These are phyloP conservation scores for Eulemur albifrons DNA, from an alignment of 2,797 vertebrate species.

Conservation along the genomic window DNA sequence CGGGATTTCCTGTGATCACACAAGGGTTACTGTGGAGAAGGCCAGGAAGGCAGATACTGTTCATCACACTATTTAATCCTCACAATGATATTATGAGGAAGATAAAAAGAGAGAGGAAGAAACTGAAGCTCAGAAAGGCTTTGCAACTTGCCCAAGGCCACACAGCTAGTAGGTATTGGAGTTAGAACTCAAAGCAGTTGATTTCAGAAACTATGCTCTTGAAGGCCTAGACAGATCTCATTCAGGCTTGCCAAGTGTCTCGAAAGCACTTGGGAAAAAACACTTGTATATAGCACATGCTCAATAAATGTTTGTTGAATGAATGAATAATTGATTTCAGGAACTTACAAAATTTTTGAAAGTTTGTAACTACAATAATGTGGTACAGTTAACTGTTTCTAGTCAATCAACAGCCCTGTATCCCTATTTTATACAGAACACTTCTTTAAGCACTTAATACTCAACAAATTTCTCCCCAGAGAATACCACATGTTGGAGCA, in stretches of 20 bases:
- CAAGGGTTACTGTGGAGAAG: not conserved
- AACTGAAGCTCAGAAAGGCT: not conserved
- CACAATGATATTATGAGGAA: not conserved
- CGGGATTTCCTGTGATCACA: not conserved
- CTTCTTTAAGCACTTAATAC: not conserved
- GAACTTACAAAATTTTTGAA: not conserved
- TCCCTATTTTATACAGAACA: not conserved
- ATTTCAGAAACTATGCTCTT: not conserved
- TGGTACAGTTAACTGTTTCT: not conserved
- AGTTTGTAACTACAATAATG: not conserved
- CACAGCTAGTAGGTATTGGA: not conserved
- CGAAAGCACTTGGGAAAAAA: not conserved
- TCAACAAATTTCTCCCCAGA: not conserved
- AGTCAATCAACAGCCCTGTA: not conserved
- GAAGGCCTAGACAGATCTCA: not conserved
- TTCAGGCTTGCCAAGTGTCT: not conserved
- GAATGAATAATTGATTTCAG: not conserved
- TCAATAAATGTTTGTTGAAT: not conserved
- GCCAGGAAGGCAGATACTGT: not conserved
- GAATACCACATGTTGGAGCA: not conserved
- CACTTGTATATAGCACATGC: not conserved
- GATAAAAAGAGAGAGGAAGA: not conserved
- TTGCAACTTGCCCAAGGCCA: not conserved
- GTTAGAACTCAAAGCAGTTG: not conserved
- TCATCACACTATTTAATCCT: not conserved